Percentiles rank a stretch among this genome's conserved stretches.
Conservation (phyloP, 1,140 invertebrate genomes). For the Plectrocnemia conspersa region DNA sequence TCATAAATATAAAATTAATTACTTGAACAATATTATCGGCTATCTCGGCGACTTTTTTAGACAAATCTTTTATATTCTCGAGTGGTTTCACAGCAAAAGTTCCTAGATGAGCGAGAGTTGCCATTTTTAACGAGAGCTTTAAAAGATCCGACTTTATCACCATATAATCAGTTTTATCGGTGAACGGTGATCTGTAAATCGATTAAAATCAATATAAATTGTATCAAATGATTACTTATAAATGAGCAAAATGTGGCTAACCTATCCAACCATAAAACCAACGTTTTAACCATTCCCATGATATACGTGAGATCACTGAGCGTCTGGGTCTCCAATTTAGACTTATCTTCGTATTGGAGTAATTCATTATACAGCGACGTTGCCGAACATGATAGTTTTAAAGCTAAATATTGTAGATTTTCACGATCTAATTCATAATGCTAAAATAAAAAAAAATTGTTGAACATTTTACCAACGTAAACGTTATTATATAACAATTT, state of each 20-base stretch:
- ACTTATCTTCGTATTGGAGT: conserved; percentile 55
- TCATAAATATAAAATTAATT: conserved; percentile 10
- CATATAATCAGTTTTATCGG: conserved; percentile 35
- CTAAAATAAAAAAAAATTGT: conserved; percentile 50
- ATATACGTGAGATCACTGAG: conserved; percentile 79
- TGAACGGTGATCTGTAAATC: conserved; percentile 41
- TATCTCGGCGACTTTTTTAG: conserved; percentile 65
- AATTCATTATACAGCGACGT: conserved; percentile 70
- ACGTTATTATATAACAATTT: background rate
- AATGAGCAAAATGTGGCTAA: conserved; percentile 37
- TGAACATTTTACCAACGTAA: conserved; percentile 3
- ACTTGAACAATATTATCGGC: conserved; percentile 83
- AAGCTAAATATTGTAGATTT: conserved; percentile 81
- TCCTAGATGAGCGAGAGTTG: conserved; percentile 80
- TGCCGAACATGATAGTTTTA: conserved; percentile 78
- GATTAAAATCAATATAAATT: conserved; percentile 46
- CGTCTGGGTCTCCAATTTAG: conserved; percentile 72
- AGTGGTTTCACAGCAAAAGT: conserved; percentile 78
- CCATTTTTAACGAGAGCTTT: conserved; percentile 76
- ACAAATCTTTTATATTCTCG: conserved; percentile 65
- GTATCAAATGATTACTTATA: conserved; percentile 57
- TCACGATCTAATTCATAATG: conserved; percentile 87
- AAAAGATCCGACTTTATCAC: conserved; percentile 69
- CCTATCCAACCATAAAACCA: conserved; percentile 84
- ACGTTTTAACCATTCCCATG: conserved; percentile 75